Evolutionary conservation across 2,888 invertebrate species (phyloP).

Genomic region (Drosophila algonquin): DNA sequence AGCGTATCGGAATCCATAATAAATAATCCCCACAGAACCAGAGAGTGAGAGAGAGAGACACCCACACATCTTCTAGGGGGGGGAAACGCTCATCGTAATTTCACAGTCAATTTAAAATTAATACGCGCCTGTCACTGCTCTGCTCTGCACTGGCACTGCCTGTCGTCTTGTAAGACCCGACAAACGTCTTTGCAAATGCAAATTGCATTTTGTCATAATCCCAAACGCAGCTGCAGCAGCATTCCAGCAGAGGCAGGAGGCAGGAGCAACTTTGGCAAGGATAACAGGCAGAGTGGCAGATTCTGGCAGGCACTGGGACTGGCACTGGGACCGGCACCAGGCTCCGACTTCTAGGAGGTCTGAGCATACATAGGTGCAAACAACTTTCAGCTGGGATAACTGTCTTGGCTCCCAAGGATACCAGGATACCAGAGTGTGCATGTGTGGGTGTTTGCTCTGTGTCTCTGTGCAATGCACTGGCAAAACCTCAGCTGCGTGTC

Average conservation of each 20-base stretch:
- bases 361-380: conserved; percentile 63
- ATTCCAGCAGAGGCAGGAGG: conserved; percentile 1
- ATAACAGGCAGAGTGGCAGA: conserved; percentile 41
- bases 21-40: conserved; percentile 16
- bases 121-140: conserved; percentile 62
- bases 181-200: conserved; percentile 70
- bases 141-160: neutral
- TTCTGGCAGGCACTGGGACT: too few relatives aligned
- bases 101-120: conserved; percentile 80
- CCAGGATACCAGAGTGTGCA: neutral
- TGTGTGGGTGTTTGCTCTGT: conserved; percentile 11
- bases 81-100: conserved; percentile 62
- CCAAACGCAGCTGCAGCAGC: conserved; percentile 56
- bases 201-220: conserved; percentile 79
- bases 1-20: conserved; percentile 2
- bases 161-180: conserved; percentile 37
- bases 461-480: neutral
- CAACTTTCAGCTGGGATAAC: conserved; percentile 51
- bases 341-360: conserved; percentile 20
- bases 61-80: conserved; percentile 12
- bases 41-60: neutral
- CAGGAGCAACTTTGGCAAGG: conserved; percentile 42
- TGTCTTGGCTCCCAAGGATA: conserved; percentile 23
- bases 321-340: neutral
- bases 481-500: conserved; percentile 59